Percentiles rank a stretch among this genome's conserved stretches.
Conservation (phyloP, 2,113 vertebrate genomes). For the Diglossa brunneiventris region DNA sequence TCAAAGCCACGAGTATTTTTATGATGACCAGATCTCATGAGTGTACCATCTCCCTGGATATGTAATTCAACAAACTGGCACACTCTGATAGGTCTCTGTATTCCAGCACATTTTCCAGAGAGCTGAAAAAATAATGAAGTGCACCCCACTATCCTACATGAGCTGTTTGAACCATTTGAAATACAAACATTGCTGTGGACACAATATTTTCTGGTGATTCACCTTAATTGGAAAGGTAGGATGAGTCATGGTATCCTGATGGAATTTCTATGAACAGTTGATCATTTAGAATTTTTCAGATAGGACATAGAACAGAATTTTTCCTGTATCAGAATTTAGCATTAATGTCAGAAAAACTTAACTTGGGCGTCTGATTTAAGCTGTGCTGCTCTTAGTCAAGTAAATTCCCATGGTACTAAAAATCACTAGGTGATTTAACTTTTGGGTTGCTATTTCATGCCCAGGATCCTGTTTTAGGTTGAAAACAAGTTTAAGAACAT, state of each 20-base stretch:
- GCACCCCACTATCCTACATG: background rate
- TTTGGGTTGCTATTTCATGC: background rate
- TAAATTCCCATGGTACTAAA: background rate
- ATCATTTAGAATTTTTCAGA: background rate
- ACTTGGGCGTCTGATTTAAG: background rate
- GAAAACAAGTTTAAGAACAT: background rate
- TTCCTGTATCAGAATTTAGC: background rate
- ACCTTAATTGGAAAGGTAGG: background rate
- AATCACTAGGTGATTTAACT: background rate
- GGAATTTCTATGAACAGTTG: background rate
- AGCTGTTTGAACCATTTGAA: background rate
- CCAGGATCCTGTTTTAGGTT: background rate
- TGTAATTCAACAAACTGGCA: background rate
- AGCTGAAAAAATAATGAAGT: background rate
- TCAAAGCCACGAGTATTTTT: background rate
- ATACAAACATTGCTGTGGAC: background rate
- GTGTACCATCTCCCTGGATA: background rate
- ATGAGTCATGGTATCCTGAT: accelerated
- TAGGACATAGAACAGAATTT: background rate
- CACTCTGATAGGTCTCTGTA: background rate
- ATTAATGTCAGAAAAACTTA: background rate
- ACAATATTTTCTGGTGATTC: background rate
- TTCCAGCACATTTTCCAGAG: background rate
- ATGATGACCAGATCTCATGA: background rate
- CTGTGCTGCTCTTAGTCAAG: background rate